Evolutionary conservation across 2,113 vertebrate species (phyloP), one percentile per base, ranked within the genome.

Genomic region (Leuciscus idus): DNA sequence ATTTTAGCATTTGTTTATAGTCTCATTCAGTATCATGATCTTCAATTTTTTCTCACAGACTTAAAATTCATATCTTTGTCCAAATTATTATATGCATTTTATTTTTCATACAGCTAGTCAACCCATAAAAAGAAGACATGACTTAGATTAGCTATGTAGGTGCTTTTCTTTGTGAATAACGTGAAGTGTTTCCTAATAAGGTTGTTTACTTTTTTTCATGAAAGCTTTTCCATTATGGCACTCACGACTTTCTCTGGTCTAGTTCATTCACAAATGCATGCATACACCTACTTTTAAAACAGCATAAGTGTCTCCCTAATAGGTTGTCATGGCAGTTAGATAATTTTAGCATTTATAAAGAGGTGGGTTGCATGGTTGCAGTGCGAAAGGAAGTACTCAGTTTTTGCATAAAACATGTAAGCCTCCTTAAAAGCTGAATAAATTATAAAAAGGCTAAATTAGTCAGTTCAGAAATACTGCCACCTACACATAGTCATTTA

Each of bases 291-390:
- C 5, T 0, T 2, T 39, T 70, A 83, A 72, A 72, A 6, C 66
- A 55, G 11, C 15, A 39, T 21, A 83, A 36, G 4, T 68, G 62
- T 82, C 80, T 23, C 30, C 43, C 21, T 83, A 70, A 73, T 39
- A 39, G 81, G 66, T 83, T 73, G 66, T 43, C 81, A 73, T 83
- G 81, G 66, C 81, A 83, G 81, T 73, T 36, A 4, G 66, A 73
- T 73, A 19, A 83, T 83, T 59, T 57, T 73, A 83, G 81, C 66
- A 43, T 8, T 23, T 33, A 55, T 70, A 33, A 72, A 83, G 50
- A 36, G 19, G 23, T 70, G 81, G 81, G 30, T 48, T 83, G 79
- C 15, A 12, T n/a, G 76, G 30, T 39, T 12, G 11, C 52, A 13
- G 33, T 46, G 79, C 48, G 59, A 64, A 81, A 46, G 64, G 81